Base-by-base conservation (phyloP, 2,888 invertebrate genomes). In the Cryptus viduatorius region DNA sequence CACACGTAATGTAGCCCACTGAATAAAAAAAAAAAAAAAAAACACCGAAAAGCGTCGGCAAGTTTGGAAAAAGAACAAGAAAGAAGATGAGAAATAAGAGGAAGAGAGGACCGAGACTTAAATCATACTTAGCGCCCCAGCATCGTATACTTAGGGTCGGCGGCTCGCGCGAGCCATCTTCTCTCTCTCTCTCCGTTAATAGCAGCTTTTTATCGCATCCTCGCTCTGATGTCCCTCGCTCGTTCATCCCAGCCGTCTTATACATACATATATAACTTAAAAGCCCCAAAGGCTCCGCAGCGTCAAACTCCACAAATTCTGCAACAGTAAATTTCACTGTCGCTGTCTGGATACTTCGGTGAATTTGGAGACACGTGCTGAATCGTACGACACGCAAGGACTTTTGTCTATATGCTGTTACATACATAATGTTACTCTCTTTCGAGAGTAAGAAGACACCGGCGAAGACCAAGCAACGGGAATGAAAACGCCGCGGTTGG, bases 51-150 rank as follows among this genome's bases (percentile, higher is more conserved):
- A 72, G 12, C 24, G 14, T 8, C 37, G 37, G 37, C 44, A 24
- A 59, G n/a, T 59, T 59, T 59, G 67, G 19, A 44, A 68, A 14
- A 67, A 48, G 69, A 77, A 59, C 53, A 31, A 19, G 10, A 65
- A 12, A 14, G 46, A 16, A 29, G 29, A 46, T 10, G 42, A 65
- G 44, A 67, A 67, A 67, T 14, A 10, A 29, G 14, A 24, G 19
- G 67, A 67, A 73, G 42, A 65, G 71, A 79, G 78, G 78, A 64
- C 42, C 77, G 80, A 77, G 73, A 81, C 78, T 84, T 81, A 81
- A 84, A 84, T 84, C 84, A 84, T 84, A 84, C 84, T 84, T 84
- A 84, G 81, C 84, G 78, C 81, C 69, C 56, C 73, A 48, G 78
- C 73, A 81, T 84, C 84, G 78, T 84, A 84, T 84, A 84, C 84